Conservation (phyloP, 2,888 invertebrate species). For the Emmelina monodactyla region DNA sequence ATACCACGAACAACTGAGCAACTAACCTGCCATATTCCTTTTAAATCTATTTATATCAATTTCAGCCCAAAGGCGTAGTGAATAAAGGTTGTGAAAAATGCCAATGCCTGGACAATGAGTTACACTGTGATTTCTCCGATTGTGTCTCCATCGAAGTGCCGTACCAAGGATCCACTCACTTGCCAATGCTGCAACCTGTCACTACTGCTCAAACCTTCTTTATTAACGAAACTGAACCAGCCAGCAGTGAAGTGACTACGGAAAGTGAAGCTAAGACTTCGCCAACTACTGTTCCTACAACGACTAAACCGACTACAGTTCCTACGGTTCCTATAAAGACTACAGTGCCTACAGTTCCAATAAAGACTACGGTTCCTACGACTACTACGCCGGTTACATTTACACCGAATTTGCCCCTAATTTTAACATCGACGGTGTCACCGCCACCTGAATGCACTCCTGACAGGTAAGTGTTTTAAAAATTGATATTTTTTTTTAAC, state of each 20-base stretch:
- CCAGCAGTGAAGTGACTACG: too few species aligned
- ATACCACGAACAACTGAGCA: too few species aligned
- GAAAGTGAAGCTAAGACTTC: not conserved
- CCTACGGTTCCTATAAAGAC: slow-evolving; percentile 1
- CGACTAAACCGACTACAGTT: slow-evolving; percentile 11
- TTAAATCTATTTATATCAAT: too few species aligned
- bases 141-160: slow-evolving; percentile 39
- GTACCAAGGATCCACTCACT: slow-evolving; percentile 22
- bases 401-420: slow-evolving; percentile 17
- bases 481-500: too few species aligned
- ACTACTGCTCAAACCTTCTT: slow-evolving; percentile 5
- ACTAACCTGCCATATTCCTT: too few species aligned
- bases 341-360: not conserved
- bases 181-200: slow-evolving; percentile 19
- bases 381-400: slow-evolving; percentile 4
- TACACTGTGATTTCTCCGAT: slow-evolving; percentile 70
- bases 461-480: slow-evolving; percentile 33
- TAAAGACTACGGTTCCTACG: slow-evolving; percentile 2
- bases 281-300: not conserved
- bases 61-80: slow-evolving; percentile 73
- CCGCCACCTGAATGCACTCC: slow-evolving; percentile 47
- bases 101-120: slow-evolving; percentile 80
- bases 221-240: not conserved
- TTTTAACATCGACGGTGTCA: slow-evolving; percentile 32
- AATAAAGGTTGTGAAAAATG: slow-evolving; percentile 74